Conservation (phyloP, 2,113 vertebrate species). For the Todiramphus saurophagus region DNA sequence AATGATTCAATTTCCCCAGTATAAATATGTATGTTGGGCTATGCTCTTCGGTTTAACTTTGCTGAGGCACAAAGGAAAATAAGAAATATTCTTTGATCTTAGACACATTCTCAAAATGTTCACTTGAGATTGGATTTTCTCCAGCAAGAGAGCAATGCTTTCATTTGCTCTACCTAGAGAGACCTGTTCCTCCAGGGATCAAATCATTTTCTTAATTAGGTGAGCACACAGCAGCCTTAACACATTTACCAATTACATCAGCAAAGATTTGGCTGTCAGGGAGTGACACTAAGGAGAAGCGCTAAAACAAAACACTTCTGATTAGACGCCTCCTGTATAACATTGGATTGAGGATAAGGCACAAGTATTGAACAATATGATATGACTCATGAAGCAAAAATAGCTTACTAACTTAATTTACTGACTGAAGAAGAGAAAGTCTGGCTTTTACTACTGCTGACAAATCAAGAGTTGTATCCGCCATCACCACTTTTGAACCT, state of each 20-base stretch:
- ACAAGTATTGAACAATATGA: background rate
- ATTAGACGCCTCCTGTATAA: background rate
- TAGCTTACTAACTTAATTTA: background rate
- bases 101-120: background rate
- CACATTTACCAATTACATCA: background rate
- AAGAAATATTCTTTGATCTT: background rate
- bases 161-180: background rate
- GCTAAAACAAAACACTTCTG: background rate
- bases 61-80: background rate
- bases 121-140: background rate
- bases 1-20: background rate
- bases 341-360: background rate
- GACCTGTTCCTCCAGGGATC: background rate
- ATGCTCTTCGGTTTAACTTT: background rate
- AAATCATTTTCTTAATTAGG: slow-evolving; percentile 22
- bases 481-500: background rate
- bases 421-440: background rate
- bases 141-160: background rate
- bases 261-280: background rate
- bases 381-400: background rate
- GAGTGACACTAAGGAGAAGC: background rate
- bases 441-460: background rate
- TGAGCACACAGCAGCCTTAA: slow-evolving; percentile 10
- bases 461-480: background rate
- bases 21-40: background rate